Conservation (phyloP, 2,888 invertebrate species). For the Yponomeuta sedellus region DNA sequence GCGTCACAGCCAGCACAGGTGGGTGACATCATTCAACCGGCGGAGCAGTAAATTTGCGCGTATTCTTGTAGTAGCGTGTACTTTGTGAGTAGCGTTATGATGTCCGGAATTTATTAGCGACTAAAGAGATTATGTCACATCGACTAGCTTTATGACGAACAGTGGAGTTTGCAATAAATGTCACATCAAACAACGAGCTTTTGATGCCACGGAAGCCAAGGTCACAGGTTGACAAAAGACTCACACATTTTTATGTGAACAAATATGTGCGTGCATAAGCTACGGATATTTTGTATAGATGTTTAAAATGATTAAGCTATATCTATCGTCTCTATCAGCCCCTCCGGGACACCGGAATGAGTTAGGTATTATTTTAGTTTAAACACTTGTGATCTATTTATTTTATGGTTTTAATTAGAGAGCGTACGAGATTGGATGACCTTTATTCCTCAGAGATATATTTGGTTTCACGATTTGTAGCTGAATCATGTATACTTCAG, state of each 20-base stretch:
- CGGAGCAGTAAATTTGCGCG: background rate
- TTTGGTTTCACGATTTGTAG: no score
- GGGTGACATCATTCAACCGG: background rate
- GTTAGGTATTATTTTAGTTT: no score
- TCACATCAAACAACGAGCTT: constrained; percentile 2
- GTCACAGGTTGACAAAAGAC: background rate
- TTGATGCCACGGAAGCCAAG: background rate
- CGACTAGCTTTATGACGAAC: background rate
- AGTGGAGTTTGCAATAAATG: constrained; percentile 2
- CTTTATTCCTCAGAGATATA: no score
- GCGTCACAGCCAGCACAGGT: background rate
- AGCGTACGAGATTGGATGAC: no score
- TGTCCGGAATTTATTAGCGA: background rate
- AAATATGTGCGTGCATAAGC: background rate
- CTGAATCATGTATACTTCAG: no score
- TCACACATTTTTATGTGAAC: background rate
- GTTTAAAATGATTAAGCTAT: no score
- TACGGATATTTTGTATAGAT: background rate
- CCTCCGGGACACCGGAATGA: no score
- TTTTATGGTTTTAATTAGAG: no score
- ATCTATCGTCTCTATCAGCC: no score
- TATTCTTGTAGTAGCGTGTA: background rate
- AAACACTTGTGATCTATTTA: no score
- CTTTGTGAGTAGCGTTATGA: no score
- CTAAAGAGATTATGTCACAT: background rate